A percentile compares a stretch with the other conserved stretches of the same genome.
Evolutionary conservation across 2,888 invertebrate genomes (phyloP).

Genomic region (Spilosoma lubricipeda): DNA sequence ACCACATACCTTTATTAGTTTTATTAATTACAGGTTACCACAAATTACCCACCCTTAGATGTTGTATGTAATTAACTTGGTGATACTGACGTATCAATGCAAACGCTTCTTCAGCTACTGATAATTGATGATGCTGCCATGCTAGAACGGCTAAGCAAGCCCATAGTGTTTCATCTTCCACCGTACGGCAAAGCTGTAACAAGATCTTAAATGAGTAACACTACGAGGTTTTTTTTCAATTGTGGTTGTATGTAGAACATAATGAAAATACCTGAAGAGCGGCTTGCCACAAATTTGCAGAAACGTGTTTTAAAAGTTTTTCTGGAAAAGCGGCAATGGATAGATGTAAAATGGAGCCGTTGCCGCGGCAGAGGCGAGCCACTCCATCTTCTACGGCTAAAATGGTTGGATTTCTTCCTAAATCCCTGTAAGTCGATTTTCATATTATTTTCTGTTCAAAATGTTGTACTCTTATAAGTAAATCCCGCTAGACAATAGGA

Average conservation of each 20-base stretch:
- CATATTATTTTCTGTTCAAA: neutral
- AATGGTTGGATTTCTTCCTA: conserved; percentile 94
- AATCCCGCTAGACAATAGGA: neutral
- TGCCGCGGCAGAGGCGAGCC: conserved; percentile 93
- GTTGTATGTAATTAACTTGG: conserved; percentile 94
- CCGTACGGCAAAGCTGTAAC: conserved; percentile 79
- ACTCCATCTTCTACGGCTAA: conserved; percentile 94
- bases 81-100: conserved; percentile 87
- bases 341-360: conserved; percentile 93
- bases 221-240: neutral
- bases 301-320: conserved; percentile 86
- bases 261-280: conserved; percentile 89
- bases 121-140: conserved; percentile 93
- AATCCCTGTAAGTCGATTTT: conserved; percentile 87
- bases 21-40: neutral
- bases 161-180: conserved; percentile 91
- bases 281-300: conserved; percentile 93
- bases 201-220: neutral
- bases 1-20: neutral
- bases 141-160: conserved; percentile 97
- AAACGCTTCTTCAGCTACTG: conserved; percentile 97
- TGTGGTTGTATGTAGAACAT: neutral
- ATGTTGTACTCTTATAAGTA: no score
- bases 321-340: conserved; percentile 90
- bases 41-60: conserved; percentile 88